These are phyloP conservation scores for Peribatodes rhomboidaria DNA, from an alignment of 2,888 invertebrate genomes.

Conservation along the genomic window DNA sequence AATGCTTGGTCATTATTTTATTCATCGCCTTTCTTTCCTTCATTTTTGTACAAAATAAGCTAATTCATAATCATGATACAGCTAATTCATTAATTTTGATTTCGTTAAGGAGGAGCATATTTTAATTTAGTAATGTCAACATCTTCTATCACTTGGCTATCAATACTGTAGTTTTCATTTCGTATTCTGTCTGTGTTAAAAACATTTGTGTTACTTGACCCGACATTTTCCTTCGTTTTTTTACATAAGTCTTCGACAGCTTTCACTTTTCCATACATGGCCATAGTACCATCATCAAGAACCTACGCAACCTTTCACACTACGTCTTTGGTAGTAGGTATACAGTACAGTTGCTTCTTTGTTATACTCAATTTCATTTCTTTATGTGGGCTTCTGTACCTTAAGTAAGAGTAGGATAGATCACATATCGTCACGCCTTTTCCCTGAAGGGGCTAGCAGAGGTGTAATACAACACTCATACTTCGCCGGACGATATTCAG, in stretches of 20 bases:
- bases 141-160: too few species aligned
- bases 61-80: neutral
- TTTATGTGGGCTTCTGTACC: neutral
- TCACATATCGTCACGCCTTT: neutral
- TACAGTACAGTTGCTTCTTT: neutral
- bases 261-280: constrained; percentile 4
- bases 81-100: neutral
- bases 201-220: too few species aligned
- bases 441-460: too few species aligned
- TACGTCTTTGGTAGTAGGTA: too few species aligned
- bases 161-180: too few species aligned
- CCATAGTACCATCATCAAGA: neutral
- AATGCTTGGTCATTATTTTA: constrained; percentile 46
- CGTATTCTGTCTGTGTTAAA: too few species aligned
- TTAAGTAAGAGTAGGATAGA: neutral
- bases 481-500: too few species aligned
- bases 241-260: neutral
- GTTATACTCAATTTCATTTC: neutral
- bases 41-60: constrained; percentile 2
- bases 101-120: too few species aligned
- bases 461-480: too few species aligned
- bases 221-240: neutral
- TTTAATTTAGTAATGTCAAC: too few species aligned
- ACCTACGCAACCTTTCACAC: constrained; percentile 2
- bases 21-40: constrained; percentile 21